Evolutionary conservation across 2,113 vertebrate genomes (phyloP).

Genomic region (Xenus cinereus): DNA sequence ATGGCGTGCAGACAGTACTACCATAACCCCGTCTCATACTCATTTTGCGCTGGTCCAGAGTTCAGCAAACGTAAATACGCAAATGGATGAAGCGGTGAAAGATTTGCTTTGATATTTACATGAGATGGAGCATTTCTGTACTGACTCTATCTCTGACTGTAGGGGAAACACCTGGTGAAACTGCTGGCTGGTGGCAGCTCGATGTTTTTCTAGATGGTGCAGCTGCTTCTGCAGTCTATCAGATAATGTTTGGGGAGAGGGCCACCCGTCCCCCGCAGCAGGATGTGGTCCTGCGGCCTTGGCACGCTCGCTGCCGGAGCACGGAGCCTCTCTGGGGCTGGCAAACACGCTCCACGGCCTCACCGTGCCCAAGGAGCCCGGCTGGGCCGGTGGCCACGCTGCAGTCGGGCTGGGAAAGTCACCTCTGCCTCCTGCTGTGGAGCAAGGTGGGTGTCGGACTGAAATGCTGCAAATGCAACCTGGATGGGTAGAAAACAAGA

Average conservation of each 20-base stretch:
- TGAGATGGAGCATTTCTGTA: neutral
- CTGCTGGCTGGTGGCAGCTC: neutral
- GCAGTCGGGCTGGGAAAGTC: neutral
- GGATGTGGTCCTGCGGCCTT: slow-evolving; percentile 36
- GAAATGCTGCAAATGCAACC: neutral
- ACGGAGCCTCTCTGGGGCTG: neutral
- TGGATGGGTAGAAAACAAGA: neutral
- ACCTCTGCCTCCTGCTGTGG: slow-evolving; percentile 15
- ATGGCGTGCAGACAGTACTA: neutral
- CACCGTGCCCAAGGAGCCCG: neutral
- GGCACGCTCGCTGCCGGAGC: neutral
- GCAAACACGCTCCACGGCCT: neutral
- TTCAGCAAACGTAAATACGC: neutral
- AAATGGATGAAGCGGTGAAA: rapidly evolving
- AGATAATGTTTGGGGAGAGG: neutral
- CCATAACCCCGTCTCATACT: neutral
- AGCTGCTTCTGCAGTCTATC: slow-evolving; percentile 22
- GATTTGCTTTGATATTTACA: neutral
- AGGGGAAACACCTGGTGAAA: slow-evolving; percentile 16
- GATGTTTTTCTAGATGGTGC: neutral
- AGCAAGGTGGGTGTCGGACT: neutral
- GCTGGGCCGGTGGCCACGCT: neutral
- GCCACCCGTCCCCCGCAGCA: neutral
- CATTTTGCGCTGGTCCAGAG: rapidly evolving
- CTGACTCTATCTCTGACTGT: neutral